These are phyloP conservation scores for Molossus molossus DNA, from an alignment of 2,797 vertebrate species.

Conservation along the genomic window DNA sequence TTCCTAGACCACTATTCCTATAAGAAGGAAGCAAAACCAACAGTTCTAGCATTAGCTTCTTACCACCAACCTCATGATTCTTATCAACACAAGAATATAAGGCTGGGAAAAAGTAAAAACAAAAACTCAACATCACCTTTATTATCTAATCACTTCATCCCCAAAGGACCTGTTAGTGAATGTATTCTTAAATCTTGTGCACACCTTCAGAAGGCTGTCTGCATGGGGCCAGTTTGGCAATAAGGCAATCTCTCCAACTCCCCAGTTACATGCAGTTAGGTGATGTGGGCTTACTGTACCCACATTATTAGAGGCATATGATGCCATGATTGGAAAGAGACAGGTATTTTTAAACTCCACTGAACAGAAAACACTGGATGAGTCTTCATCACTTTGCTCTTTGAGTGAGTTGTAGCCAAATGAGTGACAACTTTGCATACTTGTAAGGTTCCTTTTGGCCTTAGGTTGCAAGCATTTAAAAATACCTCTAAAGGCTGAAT, in stretches of 20 bases:
- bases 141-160: slow-evolving; percentile 52
- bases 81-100: slow-evolving; percentile 39
- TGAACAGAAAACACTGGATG: background rate
- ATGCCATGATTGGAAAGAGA: slow-evolving; percentile 31
- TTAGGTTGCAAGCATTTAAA: slow-evolving; percentile 48
- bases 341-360: slow-evolving; percentile 54
- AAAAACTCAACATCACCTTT: background rate
- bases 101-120: slow-evolving; percentile 49
- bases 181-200: background rate
- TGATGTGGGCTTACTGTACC: background rate
- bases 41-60: slow-evolving; percentile 47
- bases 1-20: slow-evolving; percentile 27
- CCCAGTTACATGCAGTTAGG: background rate
- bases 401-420: slow-evolving; percentile 57
- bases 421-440: slow-evolving; percentile 35
- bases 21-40: slow-evolving; percentile 62
- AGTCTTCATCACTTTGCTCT: slow-evolving; percentile 25
- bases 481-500: slow-evolving; percentile 29
- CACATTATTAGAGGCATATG: slow-evolving; percentile 37
- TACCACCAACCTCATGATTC: slow-evolving; percentile 7
- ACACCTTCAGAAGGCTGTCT: slow-evolving; percentile 7
- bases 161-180: slow-evolving; percentile 24
- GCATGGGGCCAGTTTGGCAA: slow-evolving; percentile 9
- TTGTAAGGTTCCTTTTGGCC: slow-evolving; percentile 29
- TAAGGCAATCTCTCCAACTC: slow-evolving; percentile 51